Percentiles rank a stretch among this genome's conserved stretches.
These are phyloP conservation scores for Nerophis lumbriciformis DNA, from an alignment of 2,113 vertebrate genomes.

Conservation along the genomic window DNA sequence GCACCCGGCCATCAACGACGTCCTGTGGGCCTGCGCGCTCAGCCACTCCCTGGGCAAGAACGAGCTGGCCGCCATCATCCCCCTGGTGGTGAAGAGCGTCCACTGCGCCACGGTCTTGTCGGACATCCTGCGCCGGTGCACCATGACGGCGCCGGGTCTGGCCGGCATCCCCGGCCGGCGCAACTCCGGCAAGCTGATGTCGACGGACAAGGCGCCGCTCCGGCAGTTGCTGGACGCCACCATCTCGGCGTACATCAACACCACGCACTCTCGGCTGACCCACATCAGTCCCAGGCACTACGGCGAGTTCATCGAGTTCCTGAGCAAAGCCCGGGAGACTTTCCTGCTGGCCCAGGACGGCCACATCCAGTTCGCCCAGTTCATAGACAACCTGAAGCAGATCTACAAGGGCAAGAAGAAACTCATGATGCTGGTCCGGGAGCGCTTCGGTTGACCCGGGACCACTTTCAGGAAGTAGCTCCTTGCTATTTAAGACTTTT, in stretches of 20 bases:
- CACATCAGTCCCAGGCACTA: slow-evolving; percentile 99
- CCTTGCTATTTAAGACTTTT: slow-evolving; percentile 58
- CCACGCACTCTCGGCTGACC: slow-evolving; percentile 95
- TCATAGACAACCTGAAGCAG: slow-evolving; percentile 99
- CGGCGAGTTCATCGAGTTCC: slow-evolving; percentile 96
- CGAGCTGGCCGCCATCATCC: slow-evolving; percentile 93
- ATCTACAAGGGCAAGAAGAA: slow-evolving; percentile 99
- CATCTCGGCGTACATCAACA: slow-evolving; percentile 97
- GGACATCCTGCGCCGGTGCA: slow-evolving; percentile 94
- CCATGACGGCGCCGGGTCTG: slow-evolving; percentile 91
- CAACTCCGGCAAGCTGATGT: slow-evolving; percentile 97
- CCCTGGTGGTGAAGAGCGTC: slow-evolving; percentile 95
- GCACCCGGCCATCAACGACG: slow-evolving; percentile 95
- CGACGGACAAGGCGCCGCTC: slow-evolving; percentile 94
- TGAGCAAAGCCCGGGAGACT: slow-evolving; percentile 94
- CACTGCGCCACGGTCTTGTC: slow-evolving; percentile 96
- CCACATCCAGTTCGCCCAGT: slow-evolving; percentile 95
- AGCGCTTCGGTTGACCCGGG: slow-evolving; percentile 86
- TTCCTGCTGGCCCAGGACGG: slow-evolving; percentile 95
- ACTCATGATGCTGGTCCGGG: slow-evolving; percentile 95
- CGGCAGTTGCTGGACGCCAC: slow-evolving; percentile 94
- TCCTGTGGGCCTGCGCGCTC: slow-evolving; percentile 96
- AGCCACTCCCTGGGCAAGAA: slow-evolving; percentile 99
- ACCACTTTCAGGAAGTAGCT: slow-evolving; percentile 21
- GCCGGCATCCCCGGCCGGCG: slow-evolving; percentile 92